Percentiles rank a stretch among this genome's conserved stretches.
Evolutionary conservation across 1,140 invertebrate species (phyloP).

Genomic region (Euglossa dilemma): DNA sequence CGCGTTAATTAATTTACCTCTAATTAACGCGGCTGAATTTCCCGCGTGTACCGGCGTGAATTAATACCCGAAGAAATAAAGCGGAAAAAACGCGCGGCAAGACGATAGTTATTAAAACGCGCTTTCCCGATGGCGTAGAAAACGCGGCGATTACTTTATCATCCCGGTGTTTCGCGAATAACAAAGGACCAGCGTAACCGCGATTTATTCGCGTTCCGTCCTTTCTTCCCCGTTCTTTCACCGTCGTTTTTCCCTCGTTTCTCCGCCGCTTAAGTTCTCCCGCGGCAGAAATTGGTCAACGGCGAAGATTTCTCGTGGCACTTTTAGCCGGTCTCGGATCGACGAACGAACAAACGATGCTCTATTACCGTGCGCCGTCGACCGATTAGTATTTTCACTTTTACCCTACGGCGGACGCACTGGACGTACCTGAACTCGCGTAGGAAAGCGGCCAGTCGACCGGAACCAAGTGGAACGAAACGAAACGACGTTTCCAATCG

Average conservation of each 20-base stretch:
- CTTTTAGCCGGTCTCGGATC: not conserved
- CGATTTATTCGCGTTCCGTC: constrained; percentile 41
- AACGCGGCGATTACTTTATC: not conserved
- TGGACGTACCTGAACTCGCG: not conserved
- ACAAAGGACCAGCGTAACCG: constrained; percentile 20
- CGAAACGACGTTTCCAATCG: too few relatives aligned
- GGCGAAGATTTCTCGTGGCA: not conserved
- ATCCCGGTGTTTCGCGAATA: not conserved
- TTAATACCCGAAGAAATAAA: constrained; percentile 1
- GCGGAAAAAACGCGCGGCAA: not conserved
- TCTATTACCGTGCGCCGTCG: not conserved
- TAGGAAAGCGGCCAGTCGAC: not conserved
- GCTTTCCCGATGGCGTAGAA: not conserved
- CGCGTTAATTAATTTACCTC: constrained; percentile 57
- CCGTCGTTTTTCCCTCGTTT: not conserved
- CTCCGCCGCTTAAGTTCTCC: too few relatives aligned
- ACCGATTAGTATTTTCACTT: not conserved
- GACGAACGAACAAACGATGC: not conserved
- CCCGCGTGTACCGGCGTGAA: not conserved
- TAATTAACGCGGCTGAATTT: constrained; percentile 50
- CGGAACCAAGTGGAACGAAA: too few relatives aligned
- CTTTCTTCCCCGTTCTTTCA: not conserved
- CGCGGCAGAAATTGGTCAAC: too few relatives aligned
- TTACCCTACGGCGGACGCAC: too few relatives aligned
- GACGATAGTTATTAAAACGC: not conserved